A percentile compares a stretch with the other conserved stretches of the same genome.
Conservation (phyloP, 92 coral and sea anemone genomes). For the Blastomussa wellsi region DNA sequence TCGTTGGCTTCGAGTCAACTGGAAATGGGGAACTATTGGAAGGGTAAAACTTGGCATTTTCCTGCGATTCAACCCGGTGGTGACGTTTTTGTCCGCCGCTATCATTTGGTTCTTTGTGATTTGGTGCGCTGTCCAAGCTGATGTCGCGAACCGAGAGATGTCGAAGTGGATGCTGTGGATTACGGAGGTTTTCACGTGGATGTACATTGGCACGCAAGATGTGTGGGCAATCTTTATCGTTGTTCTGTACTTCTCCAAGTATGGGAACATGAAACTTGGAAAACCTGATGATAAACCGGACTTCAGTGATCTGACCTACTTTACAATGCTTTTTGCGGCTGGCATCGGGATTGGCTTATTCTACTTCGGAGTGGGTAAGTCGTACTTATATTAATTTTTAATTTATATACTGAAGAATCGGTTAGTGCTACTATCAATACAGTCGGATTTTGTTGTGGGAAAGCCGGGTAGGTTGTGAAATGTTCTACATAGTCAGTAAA, state of each 20-base stretch:
- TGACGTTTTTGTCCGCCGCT: constrained; percentile 69
- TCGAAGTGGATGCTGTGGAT: constrained; percentile 75
- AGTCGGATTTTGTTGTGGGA: not conserved
- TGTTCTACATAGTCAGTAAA: too few relatives aligned
- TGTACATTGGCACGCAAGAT: constrained; percentile 88
- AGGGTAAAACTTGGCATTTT: constrained; percentile 3
- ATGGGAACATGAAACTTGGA: constrained; percentile 80
- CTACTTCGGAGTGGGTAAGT: constrained; percentile 84
- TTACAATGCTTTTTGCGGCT: constrained; percentile 91
- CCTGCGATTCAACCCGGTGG: constrained; percentile 77
- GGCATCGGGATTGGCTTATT: constrained; percentile 89
- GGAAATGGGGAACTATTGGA: constrained; percentile 39
- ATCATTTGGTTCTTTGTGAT: constrained; percentile 85
- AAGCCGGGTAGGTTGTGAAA: not conserved
- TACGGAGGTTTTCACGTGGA: constrained; percentile 83
- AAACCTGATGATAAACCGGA: constrained; percentile 90
- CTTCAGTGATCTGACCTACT: constrained; percentile 82
- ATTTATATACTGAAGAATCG: not conserved
- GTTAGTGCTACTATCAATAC: not conserved
- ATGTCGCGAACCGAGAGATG: constrained; percentile 67
- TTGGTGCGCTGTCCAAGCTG: constrained; percentile 73
- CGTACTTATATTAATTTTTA: not conserved
- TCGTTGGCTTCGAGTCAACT: constrained; percentile 35
- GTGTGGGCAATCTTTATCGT: constrained; percentile 83
- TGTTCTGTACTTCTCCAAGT: constrained; percentile 87